Base-by-base conservation (phyloP, 1,140 invertebrate species). In the Drosophila sulfurigaster region DNA sequence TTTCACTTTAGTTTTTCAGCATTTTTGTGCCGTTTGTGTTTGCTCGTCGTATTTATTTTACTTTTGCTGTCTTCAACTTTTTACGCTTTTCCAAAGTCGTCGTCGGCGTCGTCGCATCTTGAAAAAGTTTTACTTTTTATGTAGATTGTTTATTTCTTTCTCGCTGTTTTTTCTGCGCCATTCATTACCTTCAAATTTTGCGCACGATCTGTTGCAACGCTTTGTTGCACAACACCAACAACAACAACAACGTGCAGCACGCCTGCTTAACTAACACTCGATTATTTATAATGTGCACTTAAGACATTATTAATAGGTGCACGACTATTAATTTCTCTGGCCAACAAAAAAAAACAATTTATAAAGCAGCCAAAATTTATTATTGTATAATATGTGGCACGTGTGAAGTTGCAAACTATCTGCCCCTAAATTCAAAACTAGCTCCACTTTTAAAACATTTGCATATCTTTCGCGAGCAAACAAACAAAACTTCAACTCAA, bases 181-280 rank as follows among this genome's bases (percentile, higher is more conserved):
- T 60, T 60, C 52, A 71, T 71, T 69, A 45, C 75, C 80, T 89
- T 90, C 71, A 85, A 89, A 89, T 89, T 85, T 89, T 85, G 86
- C 85, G 85, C 85, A 89, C 85, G 85, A 89, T 89, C 86, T 86
- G 86, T 73, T 90, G 86, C 86, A 72, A 89, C 81, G 85, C 81
- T 89, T 89, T 90, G 86, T n/a, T 80, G 80, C 45, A 3, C 79
- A 51, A 32, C 78, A 67, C 11, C 46, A 65, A n/a, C 59, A 74
- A 41, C 65, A 70, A 54, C 46, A 72, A 49, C 63, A 38, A 51
- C n/a, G 4, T 52, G 66, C 46, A 51, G 66, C 75, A 87, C 83
- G 76, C 69, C 82, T 79, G 87, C 70, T 88, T 87, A 88, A 72
- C 74, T 87, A 79, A 72, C 68, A 76, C 46, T 54, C 56, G 63